Conservation (phyloP, 2,113 vertebrate genomes). For the Puma concolor region DNA sequence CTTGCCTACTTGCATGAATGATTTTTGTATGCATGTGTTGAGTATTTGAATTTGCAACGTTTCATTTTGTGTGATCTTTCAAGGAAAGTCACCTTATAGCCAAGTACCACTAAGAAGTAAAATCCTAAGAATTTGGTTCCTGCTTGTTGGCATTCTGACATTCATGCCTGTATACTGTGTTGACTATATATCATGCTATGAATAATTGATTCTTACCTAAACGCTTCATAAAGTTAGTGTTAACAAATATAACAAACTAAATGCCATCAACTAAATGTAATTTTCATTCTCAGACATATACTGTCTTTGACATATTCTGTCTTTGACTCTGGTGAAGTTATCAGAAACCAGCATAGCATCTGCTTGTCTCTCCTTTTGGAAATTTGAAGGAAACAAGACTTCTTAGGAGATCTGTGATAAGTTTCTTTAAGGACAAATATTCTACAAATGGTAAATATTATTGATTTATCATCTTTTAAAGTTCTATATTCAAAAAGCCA, state of each 20-base stretch:
- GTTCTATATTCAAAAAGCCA: neutral
- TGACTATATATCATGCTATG: neutral
- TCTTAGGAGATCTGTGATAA: neutral
- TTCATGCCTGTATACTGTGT: conserved; percentile 20
- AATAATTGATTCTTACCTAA: neutral
- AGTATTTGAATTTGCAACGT: conserved; percentile 77
- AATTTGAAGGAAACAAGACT: neutral
- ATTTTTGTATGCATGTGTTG: conserved; percentile 71
- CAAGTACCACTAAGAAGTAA: conserved; percentile 69
- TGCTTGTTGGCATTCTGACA: neutral
- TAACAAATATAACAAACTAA: neutral
- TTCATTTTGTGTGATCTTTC: conserved; percentile 79
- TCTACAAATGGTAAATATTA: neutral
- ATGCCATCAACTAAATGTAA: neutral
- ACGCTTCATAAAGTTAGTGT: neutral
- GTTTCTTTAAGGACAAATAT: neutral
- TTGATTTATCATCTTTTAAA: neutral
- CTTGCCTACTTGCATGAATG: conserved; percentile 67
- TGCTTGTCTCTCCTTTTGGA: neutral
- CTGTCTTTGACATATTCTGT: neutral
- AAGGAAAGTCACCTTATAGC: conserved; percentile 60
- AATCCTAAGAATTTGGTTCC: conserved; percentile 57
- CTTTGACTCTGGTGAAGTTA: neutral
- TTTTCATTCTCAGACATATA: neutral
- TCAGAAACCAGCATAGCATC: neutral